Evolutionary conservation across 1,140 invertebrate genomes (phyloP), one percentile per base, ranked within the genome.

Genomic region (Pogonomyrmex barbatus): DNA sequence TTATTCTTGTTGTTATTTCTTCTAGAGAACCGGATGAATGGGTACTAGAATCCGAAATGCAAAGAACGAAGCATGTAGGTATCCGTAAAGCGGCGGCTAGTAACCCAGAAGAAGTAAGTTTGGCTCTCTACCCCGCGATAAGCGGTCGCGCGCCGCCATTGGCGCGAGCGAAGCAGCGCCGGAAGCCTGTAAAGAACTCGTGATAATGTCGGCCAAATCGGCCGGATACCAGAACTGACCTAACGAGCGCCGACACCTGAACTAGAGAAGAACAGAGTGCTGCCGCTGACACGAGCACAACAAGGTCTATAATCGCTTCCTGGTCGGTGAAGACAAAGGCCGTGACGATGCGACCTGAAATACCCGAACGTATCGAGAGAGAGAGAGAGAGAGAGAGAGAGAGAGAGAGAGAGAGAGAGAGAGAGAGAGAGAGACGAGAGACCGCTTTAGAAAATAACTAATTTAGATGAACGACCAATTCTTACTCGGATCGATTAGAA

Each of bases 11-110:
- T 3, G 14, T 79, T 39, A 9, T 76, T 47, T 52, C 39, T 36
- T 52, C 9, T 90, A 97, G 96, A 83, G 93, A 96, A 91, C 95
- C 96, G 39, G 96, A 97, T 90, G 96, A 96, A 91, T 97, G 96
- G 96, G 94, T 97, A 24, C 89, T 94, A 8, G 96, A 96, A 91
- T 95, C 95, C 47, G 95, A 97, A 91, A 95, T 95, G 90, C 94
- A 94, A 89, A 90, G 87, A n/a, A 95, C 91, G 47, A 96, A 95
- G 87, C 91, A 94, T 79, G 95, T 96, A n/a, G 93, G 93, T 60
- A 95, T 96, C 82, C 94, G 96, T 4, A 92, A 94, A 30, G 93
- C 96, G 30, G 94, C 95, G 45, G 84, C 94, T 8, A 91, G 90
- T 5, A 92, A 94, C 0, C 93, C 94, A 33, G 92, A 95, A 42